These are phyloP conservation scores for Melanotus villosus DNA, from an alignment of 2,888 invertebrate species.

Conservation along the genomic window DNA sequence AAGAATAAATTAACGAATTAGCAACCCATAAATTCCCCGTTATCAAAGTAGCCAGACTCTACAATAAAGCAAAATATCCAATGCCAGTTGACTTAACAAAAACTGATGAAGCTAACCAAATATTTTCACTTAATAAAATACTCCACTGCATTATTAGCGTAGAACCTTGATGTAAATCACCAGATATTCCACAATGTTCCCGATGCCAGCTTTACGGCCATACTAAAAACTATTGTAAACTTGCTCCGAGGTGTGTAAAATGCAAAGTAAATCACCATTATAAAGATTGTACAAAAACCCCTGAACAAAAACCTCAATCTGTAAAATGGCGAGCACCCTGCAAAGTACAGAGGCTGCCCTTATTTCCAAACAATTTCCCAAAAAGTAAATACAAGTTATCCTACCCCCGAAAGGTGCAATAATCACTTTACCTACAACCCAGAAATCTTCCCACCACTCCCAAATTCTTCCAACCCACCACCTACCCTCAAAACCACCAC, in stretches of 20 bases:
- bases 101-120: neutral
- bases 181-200: neutral
- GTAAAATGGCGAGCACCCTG: neutral
- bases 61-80: neutral
- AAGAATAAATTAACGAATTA: neutral
- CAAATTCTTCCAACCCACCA: neutral
- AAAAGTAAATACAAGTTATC: neutral
- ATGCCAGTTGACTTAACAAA: neutral
- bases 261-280: constrained; percentile 3
- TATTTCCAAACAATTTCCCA: constrained; percentile 1
- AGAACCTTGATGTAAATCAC: neutral
- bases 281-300: neutral
- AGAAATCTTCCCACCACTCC: neutral
- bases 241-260: neutral
- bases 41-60: neutral
- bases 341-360: neutral
- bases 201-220: neutral
- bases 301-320: neutral
- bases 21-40: neutral
- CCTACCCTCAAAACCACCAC: neutral
- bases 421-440: neutral
- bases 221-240: neutral
- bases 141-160: neutral
- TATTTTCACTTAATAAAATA: neutral
- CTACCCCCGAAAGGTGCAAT: neutral